These are phyloP conservation scores for Arnoldichthys spilopterus DNA, from an alignment of 2,797 vertebrate species.

Conservation along the genomic window DNA sequence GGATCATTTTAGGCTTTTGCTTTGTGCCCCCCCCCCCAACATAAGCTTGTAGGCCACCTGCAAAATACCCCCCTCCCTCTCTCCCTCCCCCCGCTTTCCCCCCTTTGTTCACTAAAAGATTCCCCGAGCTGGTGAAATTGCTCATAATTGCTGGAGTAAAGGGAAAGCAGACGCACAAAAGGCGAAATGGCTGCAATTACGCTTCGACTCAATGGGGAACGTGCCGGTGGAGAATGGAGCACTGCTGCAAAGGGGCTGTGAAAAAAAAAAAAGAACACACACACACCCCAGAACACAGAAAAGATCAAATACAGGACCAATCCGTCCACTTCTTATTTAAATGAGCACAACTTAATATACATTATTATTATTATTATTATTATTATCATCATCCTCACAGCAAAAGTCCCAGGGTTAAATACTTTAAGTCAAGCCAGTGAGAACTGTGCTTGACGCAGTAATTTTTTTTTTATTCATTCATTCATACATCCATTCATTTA, in stretches of 20 bases:
- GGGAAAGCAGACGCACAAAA: constrained; percentile 93
- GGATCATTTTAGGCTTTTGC: constrained; percentile 6
- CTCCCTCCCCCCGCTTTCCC: constrained; percentile 80
- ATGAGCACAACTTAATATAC: not conserved
- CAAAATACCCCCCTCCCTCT: constrained; percentile 37
- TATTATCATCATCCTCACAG: not conserved
- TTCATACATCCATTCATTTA: no score
- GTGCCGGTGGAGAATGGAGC: constrained; percentile 23
- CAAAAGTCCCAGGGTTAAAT: no score
- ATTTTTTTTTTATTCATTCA: no score
- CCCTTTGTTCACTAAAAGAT: constrained; percentile 93
- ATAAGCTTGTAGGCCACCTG: not conserved
- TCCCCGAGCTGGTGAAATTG: constrained; percentile 90
- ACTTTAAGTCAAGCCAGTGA: not conserved
- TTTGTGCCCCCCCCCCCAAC: constrained; percentile 70
- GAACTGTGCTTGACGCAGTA: no score
- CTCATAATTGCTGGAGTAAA: constrained; percentile 92
- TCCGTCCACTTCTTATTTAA: not conserved
- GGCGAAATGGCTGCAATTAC: constrained; percentile 94
- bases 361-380: constrained; percentile 4
- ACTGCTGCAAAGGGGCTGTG: constrained; percentile 1
- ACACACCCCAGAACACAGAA: not conserved
- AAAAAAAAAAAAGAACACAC: not conserved
- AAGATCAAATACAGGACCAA: not conserved
- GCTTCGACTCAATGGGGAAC: constrained; percentile 88